These are phyloP conservation scores for Sula dactylatra DNA, from an alignment of 2,113 vertebrate genomes.

Conservation along the genomic window DNA sequence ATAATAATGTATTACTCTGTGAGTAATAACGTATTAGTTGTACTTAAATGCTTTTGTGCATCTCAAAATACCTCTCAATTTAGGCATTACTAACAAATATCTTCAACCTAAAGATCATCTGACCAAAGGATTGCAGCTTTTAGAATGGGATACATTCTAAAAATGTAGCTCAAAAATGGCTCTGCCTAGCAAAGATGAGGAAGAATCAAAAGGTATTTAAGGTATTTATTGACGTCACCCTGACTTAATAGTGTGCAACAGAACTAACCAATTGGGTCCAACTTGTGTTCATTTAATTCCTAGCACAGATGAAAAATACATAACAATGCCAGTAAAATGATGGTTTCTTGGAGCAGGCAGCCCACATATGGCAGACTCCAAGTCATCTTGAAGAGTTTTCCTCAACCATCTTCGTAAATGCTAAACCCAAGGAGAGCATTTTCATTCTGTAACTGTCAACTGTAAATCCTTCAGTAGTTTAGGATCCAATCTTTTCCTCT, in stretches of 20 bases:
- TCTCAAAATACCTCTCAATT: neutral
- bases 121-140: neutral
- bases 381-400: neutral
- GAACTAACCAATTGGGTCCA: neutral
- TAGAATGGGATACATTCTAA: neutral
- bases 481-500: neutral
- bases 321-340: neutral
- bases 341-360: neutral
- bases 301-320: neutral
- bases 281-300: neutral
- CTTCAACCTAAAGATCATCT: neutral
- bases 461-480: neutral
- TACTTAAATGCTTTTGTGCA: neutral
- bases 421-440: neutral
- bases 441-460: neutral
- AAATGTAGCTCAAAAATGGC: neutral
- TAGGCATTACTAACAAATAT: neutral
- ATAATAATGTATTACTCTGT: too few species aligned
- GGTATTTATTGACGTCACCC: neutral
- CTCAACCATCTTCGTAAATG: neutral
- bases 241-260: neutral
- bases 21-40: neutral
- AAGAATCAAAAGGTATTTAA: neutral
- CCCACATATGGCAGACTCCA: neutral
- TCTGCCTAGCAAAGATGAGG: neutral